A percentile compares a stretch with the other conserved stretches of the same genome.
phyloP scores from a whole-genome alignment of 2,888 invertebrate species.

The Drosophila fungiperda region DNA sequence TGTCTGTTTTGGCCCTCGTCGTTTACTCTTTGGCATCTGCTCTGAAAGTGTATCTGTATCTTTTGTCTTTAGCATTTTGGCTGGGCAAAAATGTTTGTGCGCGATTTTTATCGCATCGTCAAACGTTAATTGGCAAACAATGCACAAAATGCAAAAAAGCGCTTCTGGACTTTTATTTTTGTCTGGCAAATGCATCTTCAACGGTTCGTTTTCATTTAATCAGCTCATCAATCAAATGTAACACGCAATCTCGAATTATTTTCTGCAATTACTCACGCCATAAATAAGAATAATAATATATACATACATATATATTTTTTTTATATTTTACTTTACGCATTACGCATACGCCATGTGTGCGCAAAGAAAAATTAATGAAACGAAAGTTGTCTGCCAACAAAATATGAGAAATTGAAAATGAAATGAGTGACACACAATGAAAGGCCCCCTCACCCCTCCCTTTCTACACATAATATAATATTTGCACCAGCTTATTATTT shows the following conservation, averaged over 20 bases:
- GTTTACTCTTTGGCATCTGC: constrained; percentile 48
- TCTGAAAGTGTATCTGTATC: constrained; percentile 17
- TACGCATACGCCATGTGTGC: constrained; percentile 53
- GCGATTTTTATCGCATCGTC: constrained; percentile 66
- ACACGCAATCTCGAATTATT: constrained; percentile 30
- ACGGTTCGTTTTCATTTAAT: constrained; percentile 32
- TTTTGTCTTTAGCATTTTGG: constrained; percentile 45
- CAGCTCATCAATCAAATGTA: constrained; percentile 59
- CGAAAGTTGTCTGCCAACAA: constrained; percentile 44
- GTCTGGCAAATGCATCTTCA: background rate
- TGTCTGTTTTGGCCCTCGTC: constrained; percentile 24
- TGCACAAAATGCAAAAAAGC: constrained; percentile 65
- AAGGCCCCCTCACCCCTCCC: background rate
- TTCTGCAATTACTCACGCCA: constrained; percentile 62
- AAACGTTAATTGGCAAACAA: constrained; percentile 71
- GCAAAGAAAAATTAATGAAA: constrained; percentile 37
- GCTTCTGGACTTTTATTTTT: constrained; percentile 40
- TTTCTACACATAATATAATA: background rate
- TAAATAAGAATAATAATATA: constrained; percentile 38
- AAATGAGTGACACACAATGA: constrained; percentile 44
- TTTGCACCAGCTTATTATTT: constrained; percentile 13
- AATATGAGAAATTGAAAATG: constrained; percentile 48
- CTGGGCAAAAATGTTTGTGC: constrained; percentile 53
- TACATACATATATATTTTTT: constrained; percentile 6
- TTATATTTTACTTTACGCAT: constrained; percentile 34